Evolutionary conservation across 2,888 invertebrate genomes (phyloP).

Genomic region (Pristionchus exspectatus): DNA sequence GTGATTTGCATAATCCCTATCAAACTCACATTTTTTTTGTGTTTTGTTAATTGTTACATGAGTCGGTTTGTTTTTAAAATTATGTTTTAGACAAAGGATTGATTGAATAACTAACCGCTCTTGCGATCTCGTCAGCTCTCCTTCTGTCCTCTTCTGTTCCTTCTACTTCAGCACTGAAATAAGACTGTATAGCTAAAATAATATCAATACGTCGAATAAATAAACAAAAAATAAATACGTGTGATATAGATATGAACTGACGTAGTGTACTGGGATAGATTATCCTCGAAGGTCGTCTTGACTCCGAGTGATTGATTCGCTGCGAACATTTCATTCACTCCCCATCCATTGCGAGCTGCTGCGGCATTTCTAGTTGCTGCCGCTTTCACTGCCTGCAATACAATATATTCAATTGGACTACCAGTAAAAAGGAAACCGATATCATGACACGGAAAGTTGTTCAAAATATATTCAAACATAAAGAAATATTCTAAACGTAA

Average conservation of each 20-base stretch:
- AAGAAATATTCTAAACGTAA: too few species aligned
- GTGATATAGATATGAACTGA: conserved; percentile 55
- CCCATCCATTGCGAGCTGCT: conserved; percentile 86
- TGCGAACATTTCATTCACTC: conserved; percentile 95
- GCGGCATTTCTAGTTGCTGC: not conserved
- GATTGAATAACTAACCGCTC: conserved; percentile 1
- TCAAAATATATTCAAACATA: too few species aligned
- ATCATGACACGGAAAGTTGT: too few species aligned
- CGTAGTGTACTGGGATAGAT: conserved; percentile 90
- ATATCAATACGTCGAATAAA: not conserved
- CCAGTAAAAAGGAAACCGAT: too few species aligned
- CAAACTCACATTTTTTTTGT: not conserved
- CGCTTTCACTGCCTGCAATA: not conserved
- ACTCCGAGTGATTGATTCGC: conserved; percentile 95
- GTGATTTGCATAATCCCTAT: not conserved
- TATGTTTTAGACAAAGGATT: too few species aligned
- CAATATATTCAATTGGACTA: not conserved
- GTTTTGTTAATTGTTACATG: not conserved
- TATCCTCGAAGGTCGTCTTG: conserved; percentile 92
- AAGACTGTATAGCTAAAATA: not conserved
- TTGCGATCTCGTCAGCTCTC: conserved; percentile 24
- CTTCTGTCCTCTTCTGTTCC: conserved; percentile 46
- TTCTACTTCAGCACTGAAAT: conserved; percentile 40
- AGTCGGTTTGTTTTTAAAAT: not conserved
- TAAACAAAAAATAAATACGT: not conserved